These are phyloP conservation scores for Papilio glaucus DNA, from an alignment of 1,140 invertebrate genomes.

Conservation along the genomic window DNA sequence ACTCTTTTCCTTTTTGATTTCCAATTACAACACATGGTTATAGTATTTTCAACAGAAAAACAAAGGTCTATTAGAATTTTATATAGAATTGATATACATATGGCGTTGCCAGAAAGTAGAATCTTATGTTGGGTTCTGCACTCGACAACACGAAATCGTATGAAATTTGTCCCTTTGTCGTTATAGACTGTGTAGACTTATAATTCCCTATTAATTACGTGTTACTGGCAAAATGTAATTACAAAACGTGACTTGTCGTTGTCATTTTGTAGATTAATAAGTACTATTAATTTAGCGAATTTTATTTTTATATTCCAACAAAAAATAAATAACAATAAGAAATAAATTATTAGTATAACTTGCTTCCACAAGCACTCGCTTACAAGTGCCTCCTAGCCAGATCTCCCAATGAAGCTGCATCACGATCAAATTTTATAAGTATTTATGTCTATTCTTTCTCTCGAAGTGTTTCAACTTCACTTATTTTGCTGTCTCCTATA, in stretches of 20 bases:
- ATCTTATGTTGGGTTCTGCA: too few relatives aligned
- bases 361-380: not conserved
- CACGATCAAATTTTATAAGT: not conserved
- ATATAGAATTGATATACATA: too few relatives aligned
- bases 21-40: too few relatives aligned
- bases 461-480: constrained; percentile 24
- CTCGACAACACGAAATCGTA: too few relatives aligned
- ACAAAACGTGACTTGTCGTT: not conserved
- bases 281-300: not conserved
- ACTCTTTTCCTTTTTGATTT: too few relatives aligned
- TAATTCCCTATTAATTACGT: not conserved
- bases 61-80: too few relatives aligned
- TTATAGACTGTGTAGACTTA: too few relatives aligned
- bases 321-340: too few relatives aligned
- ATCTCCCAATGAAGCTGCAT: not conserved
- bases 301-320: not conserved
- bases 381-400: not conserved
- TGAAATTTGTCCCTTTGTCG: too few relatives aligned
- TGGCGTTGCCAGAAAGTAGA: too few relatives aligned
- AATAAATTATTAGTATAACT: not conserved
- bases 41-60: too few relatives aligned
- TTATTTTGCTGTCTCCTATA: constrained; percentile 26
- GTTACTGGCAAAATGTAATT: too few relatives aligned
- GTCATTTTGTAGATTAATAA: not conserved
- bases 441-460: constrained; percentile 1